Percentiles rank a stretch among this genome's conserved stretches.
These are phyloP conservation scores for Trogon surrucura DNA, from an alignment of 2,113 vertebrate species.

Conservation along the genomic window DNA sequence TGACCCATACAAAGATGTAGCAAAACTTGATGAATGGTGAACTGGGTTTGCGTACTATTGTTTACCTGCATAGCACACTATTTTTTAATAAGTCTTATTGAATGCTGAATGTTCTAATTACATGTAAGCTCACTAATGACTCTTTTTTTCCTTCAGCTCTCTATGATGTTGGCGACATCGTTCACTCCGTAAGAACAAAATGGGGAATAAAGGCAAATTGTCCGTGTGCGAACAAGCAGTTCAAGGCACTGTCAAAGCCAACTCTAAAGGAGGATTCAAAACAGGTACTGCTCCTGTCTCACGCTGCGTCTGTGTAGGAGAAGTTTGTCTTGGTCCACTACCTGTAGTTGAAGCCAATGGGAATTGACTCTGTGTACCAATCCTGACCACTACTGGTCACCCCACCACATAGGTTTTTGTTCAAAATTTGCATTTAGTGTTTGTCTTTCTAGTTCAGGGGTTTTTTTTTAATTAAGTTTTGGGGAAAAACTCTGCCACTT, in stretches of 20 bases:
- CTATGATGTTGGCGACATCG: constrained; percentile 84
- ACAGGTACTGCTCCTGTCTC: constrained; percentile 68
- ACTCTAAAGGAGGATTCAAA: constrained; percentile 78
- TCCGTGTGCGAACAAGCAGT: constrained; percentile 80
- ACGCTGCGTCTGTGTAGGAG: not conserved
- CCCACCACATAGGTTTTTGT: rapidly evolving
- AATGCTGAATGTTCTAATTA: not conserved
- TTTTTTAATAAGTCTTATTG: not conserved
- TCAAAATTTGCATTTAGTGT: not conserved
- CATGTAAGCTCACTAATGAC: not conserved
- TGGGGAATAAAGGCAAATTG: constrained; percentile 86
- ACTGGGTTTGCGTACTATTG: not conserved
- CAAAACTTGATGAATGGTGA: not conserved
- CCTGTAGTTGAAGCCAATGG: not conserved
- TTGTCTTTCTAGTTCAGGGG: not conserved
- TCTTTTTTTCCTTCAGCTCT: constrained; percentile 71
- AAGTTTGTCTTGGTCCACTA: not conserved
- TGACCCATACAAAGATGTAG: not conserved
- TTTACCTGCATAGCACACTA: not conserved
- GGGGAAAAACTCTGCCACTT: not conserved
- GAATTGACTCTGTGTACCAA: not conserved
- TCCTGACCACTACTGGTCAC: not conserved
- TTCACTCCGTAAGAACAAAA: constrained; percentile 81
- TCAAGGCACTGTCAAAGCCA: constrained; percentile 78
- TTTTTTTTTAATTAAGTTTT: not conserved